These are phyloP conservation scores for Proisotoma minuta DNA, from an alignment of 2,888 invertebrate genomes.

Conservation along the genomic window DNA sequence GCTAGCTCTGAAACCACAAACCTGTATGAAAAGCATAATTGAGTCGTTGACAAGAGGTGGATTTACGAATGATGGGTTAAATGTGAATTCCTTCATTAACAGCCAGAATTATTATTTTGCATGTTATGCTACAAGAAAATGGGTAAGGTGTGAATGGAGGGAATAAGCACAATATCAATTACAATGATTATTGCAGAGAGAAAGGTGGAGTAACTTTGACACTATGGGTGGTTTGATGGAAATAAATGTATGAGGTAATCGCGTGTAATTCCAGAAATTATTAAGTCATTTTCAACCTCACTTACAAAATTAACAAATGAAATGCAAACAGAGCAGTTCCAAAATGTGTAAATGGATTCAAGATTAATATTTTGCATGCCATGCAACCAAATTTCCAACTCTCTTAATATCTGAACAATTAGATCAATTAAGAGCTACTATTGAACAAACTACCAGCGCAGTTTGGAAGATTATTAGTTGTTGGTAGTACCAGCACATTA, in stretches of 20 bases:
- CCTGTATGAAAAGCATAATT: too few relatives aligned
- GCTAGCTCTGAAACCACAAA: too few relatives aligned
- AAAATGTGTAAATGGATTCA: background rate
- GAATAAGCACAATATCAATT: too few relatives aligned
- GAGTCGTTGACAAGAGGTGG: too few relatives aligned
- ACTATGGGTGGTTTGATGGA: background rate
- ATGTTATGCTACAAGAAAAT: too few relatives aligned
- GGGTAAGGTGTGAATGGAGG: too few relatives aligned
- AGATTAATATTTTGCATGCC: background rate
- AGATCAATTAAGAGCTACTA: background rate
- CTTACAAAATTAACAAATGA: background rate
- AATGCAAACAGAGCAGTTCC: background rate
- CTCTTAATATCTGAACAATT: background rate
- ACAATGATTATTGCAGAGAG: too few relatives aligned
- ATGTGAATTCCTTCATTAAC: too few relatives aligned
- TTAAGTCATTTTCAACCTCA: background rate
- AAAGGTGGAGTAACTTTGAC: constrained; percentile 10
- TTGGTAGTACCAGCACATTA: too few relatives aligned
- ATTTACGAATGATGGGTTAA: too few relatives aligned
- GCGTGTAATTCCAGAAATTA: background rate
- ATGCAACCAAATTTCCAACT: background rate
- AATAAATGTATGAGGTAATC: background rate
- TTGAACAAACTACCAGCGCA: background rate
- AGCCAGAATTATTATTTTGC: too few relatives aligned
- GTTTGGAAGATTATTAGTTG: too few relatives aligned